Percentiles rank a stretch among this genome's conserved stretches.
Evolutionary conservation across 2,888 invertebrate genomes (phyloP).

Genomic region (Lacanobia wlatinum): DNA sequence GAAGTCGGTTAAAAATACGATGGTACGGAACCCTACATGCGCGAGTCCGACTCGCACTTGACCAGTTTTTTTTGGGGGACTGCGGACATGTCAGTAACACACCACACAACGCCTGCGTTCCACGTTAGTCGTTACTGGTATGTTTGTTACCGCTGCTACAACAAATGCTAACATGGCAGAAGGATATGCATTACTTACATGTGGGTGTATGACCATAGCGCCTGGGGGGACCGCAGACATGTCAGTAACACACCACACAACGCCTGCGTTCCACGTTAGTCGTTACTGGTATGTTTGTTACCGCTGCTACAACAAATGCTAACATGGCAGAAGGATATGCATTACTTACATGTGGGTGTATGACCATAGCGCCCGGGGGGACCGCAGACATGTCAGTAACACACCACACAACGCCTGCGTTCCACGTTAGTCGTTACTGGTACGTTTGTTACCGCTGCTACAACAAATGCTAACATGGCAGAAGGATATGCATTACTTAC

Average conservation of each 20-base stretch:
- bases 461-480: not conserved
- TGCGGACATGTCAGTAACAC: constrained; percentile 95
- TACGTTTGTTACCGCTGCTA: not conserved
- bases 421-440: not conserved
- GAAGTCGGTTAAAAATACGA: no score
- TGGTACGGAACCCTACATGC: no score
- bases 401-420: constrained; percentile 93
- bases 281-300: not conserved
- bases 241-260: constrained; percentile 97
- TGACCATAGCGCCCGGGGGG: constrained; percentile 96
- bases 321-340: not conserved
- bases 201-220: constrained; percentile 96
- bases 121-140: not conserved
- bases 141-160: not conserved
- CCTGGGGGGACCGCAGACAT: constrained; percentile 96
- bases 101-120: no score
- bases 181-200: constrained; percentile 66
- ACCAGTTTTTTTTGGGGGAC: no score
- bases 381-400: constrained; percentile 96
- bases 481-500: not conserved
- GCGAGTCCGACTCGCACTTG: no score
- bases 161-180: not conserved
- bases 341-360: constrained; percentile 92
- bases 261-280: no score
- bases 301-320: no score